Base-by-base conservation (phyloP, 2,888 invertebrate species). In the Actias luna region DNA sequence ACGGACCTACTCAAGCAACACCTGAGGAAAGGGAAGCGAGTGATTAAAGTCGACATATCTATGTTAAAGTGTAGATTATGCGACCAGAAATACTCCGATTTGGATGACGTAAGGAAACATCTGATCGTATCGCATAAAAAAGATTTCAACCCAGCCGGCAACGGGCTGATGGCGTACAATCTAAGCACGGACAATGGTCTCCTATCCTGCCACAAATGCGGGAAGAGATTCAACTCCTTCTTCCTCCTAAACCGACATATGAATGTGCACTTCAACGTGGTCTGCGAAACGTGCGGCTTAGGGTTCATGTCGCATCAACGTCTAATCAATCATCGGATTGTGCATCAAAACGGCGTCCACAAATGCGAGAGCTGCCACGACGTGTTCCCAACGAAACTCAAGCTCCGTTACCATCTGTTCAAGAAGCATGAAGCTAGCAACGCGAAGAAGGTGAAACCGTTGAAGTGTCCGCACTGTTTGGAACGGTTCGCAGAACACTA, bases 41-140 rank as follows among this genome's bases (percentile, higher is more conserved):
- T 89, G 0, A 91, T 92, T 5, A 92, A 92, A 77, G 92, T 92
- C 0, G 92, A 92, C 46, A 87, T 92, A 70, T 89, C 92, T 0
- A 79, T 70, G 0, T 70, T 92, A 10, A 85, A 84, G 70, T 92
- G 92, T 65, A 88, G 80, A 58, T 68, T 92, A 59, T 92, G 92
- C 62, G 85, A 88, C 0, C 85, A 88, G 64, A 87, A 80, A 62
- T 87, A 84, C 65, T 83, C 85, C 0, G 87, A 92, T 64, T 71
- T 92, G 0, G 90, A 92, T 22, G 88, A 88, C 58, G 82, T 89
- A 5, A 76, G 86, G 59, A 83, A 81, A 29, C 92, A 92, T 79
- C 74, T 92, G 55, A 69, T 69, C 1, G 36, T 67, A 0, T 68
- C 69, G 0, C 92, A 92, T 68, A 87, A 87, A 46, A 89, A 86